Evolutionary conservation across 2,888 invertebrate species (phyloP).

Genomic region (Peribatodes rhomboidaria): DNA sequence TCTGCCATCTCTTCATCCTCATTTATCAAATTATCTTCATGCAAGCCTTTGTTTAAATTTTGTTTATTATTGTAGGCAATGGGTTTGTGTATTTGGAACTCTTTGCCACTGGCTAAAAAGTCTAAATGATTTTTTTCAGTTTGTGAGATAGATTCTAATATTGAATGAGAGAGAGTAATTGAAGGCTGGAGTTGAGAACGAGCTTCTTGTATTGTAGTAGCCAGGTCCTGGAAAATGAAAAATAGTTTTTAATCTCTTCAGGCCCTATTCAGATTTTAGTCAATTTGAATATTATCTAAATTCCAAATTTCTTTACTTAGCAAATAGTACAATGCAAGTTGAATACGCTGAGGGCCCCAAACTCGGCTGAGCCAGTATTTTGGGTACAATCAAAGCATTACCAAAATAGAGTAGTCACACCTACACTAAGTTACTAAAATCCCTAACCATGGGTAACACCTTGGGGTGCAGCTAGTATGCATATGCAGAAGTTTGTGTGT

Average conservation of each 20-base stretch:
- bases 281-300: too few relatives aligned
- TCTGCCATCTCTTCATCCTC: not conserved
- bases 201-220: slow-evolving; percentile 22
- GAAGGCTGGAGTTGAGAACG: slow-evolving; percentile 28
- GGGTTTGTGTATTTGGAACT: not conserved
- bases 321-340: too few relatives aligned
- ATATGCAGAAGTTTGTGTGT: too few relatives aligned
- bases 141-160: slow-evolving; percentile 14
- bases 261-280: too few relatives aligned
- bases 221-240: slow-evolving; percentile 33
- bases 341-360: too few relatives aligned
- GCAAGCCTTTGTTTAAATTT: not conserved
- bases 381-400: too few relatives aligned
- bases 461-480: too few relatives aligned
- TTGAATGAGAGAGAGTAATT: slow-evolving; percentile 14
- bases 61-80: not conserved
- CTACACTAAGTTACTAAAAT: too few relatives aligned
- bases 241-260: not conserved
- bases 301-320: too few relatives aligned
- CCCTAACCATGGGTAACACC: too few relatives aligned
- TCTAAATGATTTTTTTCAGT: slow-evolving; percentile 8
- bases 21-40: not conserved
- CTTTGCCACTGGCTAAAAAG: not conserved
- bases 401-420: too few relatives aligned
- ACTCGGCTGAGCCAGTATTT: too few relatives aligned